These are phyloP conservation scores for Rugalucina vietnamica DNA, from an alignment of 2,888 invertebrate species.

Conservation along the genomic window DNA sequence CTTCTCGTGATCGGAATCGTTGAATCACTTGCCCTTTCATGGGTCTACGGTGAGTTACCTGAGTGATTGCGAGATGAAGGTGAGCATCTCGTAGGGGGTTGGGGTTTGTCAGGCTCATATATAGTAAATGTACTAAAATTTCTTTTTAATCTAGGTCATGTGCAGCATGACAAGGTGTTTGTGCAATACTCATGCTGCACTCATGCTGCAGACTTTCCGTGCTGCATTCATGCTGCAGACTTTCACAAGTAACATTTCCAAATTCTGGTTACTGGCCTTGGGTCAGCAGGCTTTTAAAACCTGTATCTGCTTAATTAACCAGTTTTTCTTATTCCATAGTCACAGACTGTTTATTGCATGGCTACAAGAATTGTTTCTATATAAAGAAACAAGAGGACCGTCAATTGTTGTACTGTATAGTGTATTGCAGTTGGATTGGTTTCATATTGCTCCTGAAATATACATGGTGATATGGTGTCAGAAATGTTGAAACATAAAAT, in stretches of 20 bases:
- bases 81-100: conserved; percentile 33
- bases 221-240: conserved; percentile 5
- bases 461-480: background rate
- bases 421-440: background rate
- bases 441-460: background rate
- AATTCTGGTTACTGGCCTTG: background rate
- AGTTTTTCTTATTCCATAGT: conserved; percentile 5
- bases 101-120: background rate
- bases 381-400: background rate
- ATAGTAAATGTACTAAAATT: background rate
- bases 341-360: conserved; percentile 7
- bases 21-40: conserved; percentile 85
- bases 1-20: conserved; percentile 86
- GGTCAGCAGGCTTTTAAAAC: conserved; percentile 5
- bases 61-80: conserved; percentile 28
- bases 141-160: conserved; percentile 10
- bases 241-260: background rate
- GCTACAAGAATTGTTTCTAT: background rate
- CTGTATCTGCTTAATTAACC: conserved; percentile 12
- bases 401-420: background rate
- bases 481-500: too few relatives aligned
- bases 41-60: conserved; percentile 85
- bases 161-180: conserved; percentile 9
- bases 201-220: too few relatives aligned
- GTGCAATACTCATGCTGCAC: background rate